Base-by-base conservation (phyloP, 2,888 invertebrate genomes). In the Nomada fabriciana region DNA sequence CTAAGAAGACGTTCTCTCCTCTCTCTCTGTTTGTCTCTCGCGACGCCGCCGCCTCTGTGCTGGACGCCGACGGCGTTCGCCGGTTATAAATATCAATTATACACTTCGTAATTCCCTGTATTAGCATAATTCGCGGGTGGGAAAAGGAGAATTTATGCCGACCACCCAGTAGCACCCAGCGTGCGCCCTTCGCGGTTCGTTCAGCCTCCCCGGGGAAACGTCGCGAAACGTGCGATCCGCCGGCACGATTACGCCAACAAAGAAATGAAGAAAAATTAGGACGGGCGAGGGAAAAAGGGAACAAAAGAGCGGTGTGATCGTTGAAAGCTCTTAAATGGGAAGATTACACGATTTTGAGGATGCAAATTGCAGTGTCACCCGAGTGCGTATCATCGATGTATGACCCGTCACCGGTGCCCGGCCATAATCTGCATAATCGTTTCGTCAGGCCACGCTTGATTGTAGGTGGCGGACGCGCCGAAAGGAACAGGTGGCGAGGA, bases 51-150 rank as follows among this genome's bases (percentile, higher is more conserved):
- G 57, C 36, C 47, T 36, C 20, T 55, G 65, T 18, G 52, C 23
- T 50, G 15, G 47, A 70, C 75, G 71, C 78, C 75, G 70, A 70
- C 68, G 69, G 42, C 75, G 50, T 64, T 43, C 57, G 57, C 43
- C 80, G 90, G 90, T 91, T 91, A 91, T 92, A 93, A 93, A 93
- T 91, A 92, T 92, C 93, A 93, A 93, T 93, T 93, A 93, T 91
- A 91, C 89, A 91, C 89, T 91, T 89, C 82, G 91, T 90, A 91
- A 92, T 91, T 91, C 88, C 88, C 82, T 76, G 86, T 88, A 93
- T 93, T 93, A 93, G 89, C 93, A 92, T 93, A 93, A 93, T 93
- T 92, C 89, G 87, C 88, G 89, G 85, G 88, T 85, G 86, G 81
- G 80, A 81, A 84, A 85, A 86, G 88, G 88, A 81, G 88, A 90